These are phyloP conservation scores for Megaceryle alcyon DNA, from an alignment of 2,797 vertebrate species.

Conservation along the genomic window DNA sequence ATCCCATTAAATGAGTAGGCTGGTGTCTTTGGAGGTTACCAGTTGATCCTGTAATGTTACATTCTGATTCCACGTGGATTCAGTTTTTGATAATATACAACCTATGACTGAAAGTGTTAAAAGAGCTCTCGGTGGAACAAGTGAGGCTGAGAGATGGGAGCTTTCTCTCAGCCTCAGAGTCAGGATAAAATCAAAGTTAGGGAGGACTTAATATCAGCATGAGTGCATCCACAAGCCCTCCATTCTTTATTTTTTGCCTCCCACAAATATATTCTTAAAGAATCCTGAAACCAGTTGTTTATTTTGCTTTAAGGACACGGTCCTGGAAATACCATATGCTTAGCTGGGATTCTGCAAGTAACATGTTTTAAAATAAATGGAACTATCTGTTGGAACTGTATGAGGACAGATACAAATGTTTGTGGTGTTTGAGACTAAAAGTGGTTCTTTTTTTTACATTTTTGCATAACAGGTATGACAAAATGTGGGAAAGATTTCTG, in stretches of 20 bases:
- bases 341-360: neutral
- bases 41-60: neutral
- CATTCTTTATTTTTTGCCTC: neutral
- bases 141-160: neutral
- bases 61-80: neutral
- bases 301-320: neutral
- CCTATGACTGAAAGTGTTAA: neutral
- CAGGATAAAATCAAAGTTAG: neutral
- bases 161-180: neutral
- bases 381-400: neutral
- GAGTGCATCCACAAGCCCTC: neutral
- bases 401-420: neutral
- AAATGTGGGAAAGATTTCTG: neutral
- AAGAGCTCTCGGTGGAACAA: neutral
- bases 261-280: neutral
- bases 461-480: neutral
- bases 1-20: accelerated
- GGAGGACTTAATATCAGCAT: too few relatives aligned
- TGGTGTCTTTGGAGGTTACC: neutral
- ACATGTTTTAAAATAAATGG: neutral
- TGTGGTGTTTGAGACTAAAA: neutral
- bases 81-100: accelerated
- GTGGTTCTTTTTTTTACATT: neutral
- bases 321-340: neutral
- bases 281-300: neutral